A percentile compares a stretch with the other conserved stretches of the same genome.
Conservation (phyloP, 2,113 vertebrate genomes). For the Tragelaphus imberbis region DNA sequence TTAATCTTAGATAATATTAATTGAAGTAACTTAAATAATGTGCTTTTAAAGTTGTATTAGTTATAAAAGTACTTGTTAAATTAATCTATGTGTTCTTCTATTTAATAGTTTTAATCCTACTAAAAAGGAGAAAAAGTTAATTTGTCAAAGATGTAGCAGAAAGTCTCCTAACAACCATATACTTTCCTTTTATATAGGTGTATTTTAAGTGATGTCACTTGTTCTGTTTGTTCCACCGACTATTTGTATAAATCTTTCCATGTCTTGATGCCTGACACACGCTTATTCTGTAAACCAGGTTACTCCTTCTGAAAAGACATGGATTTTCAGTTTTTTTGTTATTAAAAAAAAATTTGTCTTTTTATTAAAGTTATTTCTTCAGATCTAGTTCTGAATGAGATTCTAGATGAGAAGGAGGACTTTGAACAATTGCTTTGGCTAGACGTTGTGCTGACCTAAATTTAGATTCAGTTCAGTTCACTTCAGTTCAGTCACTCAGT, state of each 20-base stretch:
- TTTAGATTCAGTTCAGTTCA: not conserved
- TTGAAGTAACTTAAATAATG: slow-evolving; percentile 4
- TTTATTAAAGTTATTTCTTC: not conserved
- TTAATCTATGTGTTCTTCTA: not conserved
- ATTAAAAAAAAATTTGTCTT: not conserved
- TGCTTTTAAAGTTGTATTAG: not conserved
- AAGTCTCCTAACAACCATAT: not conserved
- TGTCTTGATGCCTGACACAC: not conserved
- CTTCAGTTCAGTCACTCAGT: too few species aligned
- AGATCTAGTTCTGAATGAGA: not conserved
- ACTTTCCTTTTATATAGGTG: not conserved
- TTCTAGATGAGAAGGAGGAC: not conserved
- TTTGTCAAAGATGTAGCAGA: not conserved
- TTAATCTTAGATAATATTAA: slow-evolving; percentile 18
- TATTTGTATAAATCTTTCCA: not conserved
- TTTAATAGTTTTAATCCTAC: not conserved
- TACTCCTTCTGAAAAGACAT: not conserved
- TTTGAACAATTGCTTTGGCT: not conserved
- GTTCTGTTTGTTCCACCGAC: not conserved
- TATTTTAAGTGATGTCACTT: not conserved
- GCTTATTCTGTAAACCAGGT: not conserved
- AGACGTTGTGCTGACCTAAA: not conserved
- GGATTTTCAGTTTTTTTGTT: not conserved
- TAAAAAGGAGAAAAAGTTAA: not conserved
- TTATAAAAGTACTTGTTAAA: slow-evolving; percentile 24